Percentiles rank a stretch among this genome's conserved stretches.
Conservation (phyloP, 2,113 vertebrate genomes). For the Falcunculus frontatus region DNA sequence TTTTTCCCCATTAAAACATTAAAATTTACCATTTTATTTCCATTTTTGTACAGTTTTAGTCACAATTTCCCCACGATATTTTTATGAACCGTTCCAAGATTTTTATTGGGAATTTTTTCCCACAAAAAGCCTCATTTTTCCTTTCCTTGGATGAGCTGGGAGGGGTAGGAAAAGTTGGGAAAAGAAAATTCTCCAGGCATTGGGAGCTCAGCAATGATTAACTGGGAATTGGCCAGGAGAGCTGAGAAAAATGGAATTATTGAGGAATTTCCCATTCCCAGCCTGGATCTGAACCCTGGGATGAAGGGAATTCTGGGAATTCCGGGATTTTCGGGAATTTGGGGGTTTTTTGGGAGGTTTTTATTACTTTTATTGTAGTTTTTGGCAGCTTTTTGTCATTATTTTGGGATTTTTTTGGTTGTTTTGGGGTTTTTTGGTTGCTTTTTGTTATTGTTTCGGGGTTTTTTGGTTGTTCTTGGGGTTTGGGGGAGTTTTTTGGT, state of each 20-base stretch:
- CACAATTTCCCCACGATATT: neutral
- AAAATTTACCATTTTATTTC: too few species aligned
- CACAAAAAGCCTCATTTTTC: rapidly evolving
- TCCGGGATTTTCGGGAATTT: too few species aligned
- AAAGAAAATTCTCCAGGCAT: neutral
- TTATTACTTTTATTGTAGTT: neutral
- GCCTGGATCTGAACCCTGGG: neutral
- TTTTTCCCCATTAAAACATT: too few species aligned
- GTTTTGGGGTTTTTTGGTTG: neutral
- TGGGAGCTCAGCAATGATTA: neutral
- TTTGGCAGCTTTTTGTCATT: neutral
- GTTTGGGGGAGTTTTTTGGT: neutral
- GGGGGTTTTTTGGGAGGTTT: neutral
- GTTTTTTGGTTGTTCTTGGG: neutral
- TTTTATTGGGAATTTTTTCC: neutral
- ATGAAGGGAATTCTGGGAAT: too few species aligned
- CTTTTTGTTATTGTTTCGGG: neutral
- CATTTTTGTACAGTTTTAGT: neutral
- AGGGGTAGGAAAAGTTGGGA: neutral
- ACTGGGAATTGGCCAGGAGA: too few species aligned
- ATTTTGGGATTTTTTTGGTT: neutral
- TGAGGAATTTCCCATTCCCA: neutral
- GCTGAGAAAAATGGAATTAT: neutral
- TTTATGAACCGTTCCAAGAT: too few species aligned
- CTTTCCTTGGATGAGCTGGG: neutral